A percentile compares a stretch with the other conserved stretches of the same genome.
phyloP scores from a whole-genome alignment of 2,113 vertebrate genomes.

The Fregata magnificens region DNA sequence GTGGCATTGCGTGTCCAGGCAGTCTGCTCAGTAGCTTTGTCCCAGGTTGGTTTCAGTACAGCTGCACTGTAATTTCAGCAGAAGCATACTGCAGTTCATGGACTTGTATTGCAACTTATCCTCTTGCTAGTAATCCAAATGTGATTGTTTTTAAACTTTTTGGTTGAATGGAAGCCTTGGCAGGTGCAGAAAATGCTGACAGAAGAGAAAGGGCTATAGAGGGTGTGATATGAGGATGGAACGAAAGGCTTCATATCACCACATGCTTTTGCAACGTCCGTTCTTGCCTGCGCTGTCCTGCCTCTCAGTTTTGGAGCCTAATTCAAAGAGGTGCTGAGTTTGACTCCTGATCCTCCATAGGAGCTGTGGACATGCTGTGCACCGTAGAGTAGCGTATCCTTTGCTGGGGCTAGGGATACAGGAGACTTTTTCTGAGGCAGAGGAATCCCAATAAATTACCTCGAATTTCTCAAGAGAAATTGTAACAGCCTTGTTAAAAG shows the following conservation, averaged over 20 bases:
- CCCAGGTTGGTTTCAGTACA: not conserved
- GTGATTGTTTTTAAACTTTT: not conserved
- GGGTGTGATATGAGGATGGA: not conserved
- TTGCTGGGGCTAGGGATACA: not conserved
- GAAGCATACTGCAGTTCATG: not conserved
- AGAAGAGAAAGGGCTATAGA: not conserved
- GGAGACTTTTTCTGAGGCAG: not conserved
- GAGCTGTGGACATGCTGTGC: not conserved
- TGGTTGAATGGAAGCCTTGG: not conserved
- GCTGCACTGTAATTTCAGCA: not conserved
- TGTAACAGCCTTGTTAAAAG: not conserved
- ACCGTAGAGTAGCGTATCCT: not conserved
- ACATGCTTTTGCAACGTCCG: not conserved
- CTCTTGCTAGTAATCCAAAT: not conserved
- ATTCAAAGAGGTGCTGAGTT: not conserved
- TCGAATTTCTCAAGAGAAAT: not conserved
- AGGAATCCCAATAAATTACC: not conserved
- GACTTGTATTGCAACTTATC: not conserved
- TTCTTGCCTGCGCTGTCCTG: not conserved
- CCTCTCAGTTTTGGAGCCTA: not conserved
- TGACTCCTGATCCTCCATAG: not conserved
- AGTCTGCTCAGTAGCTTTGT: not conserved
- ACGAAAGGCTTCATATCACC: not conserved
- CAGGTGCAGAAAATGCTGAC: not conserved
- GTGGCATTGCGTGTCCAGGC: not conserved